Conservation (phyloP, 2,797 vertebrate genomes). For the Dromococcyx pavoninus region DNA sequence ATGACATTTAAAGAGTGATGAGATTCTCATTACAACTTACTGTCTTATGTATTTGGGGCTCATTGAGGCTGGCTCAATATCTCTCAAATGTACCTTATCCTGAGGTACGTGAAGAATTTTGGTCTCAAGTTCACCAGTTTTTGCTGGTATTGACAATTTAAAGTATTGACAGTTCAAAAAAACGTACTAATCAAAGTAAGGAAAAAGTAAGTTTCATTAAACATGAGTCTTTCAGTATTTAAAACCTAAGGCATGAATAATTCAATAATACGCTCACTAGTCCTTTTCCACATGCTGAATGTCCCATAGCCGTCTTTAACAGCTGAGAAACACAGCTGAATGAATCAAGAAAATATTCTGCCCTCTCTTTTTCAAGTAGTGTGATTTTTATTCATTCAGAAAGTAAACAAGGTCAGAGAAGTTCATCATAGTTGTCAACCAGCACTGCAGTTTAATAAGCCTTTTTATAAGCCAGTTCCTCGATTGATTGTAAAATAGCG, state of each 20-base stretch:
- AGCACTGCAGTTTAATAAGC: neutral
- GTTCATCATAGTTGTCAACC: slow-evolving; percentile 23
- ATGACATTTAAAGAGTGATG: neutral
- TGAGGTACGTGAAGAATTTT: neutral
- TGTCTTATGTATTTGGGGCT: neutral
- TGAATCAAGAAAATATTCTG: slow-evolving; percentile 8
- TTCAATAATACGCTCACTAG: neutral
- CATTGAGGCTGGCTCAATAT: neutral
- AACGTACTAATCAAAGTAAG: neutral
- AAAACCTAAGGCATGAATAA: neutral
- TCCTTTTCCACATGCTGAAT: neutral
- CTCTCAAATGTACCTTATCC: neutral
- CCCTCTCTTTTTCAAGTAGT: neutral
- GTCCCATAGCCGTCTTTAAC: neutral
- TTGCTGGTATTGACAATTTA: neutral
- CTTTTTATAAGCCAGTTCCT: slow-evolving; percentile 16
- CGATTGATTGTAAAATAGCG: neutral
- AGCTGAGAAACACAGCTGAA: neutral
- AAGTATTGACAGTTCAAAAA: neutral
- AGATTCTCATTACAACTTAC: neutral
- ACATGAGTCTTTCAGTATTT: neutral
- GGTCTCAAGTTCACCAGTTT: neutral
- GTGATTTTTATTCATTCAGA: slow-evolving; percentile 19
- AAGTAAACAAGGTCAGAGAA: slow-evolving; percentile 36
- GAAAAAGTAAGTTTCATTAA: neutral